Conservation (phyloP, 2,888 invertebrate species). For the Watsonalla cultraria region DNA sequence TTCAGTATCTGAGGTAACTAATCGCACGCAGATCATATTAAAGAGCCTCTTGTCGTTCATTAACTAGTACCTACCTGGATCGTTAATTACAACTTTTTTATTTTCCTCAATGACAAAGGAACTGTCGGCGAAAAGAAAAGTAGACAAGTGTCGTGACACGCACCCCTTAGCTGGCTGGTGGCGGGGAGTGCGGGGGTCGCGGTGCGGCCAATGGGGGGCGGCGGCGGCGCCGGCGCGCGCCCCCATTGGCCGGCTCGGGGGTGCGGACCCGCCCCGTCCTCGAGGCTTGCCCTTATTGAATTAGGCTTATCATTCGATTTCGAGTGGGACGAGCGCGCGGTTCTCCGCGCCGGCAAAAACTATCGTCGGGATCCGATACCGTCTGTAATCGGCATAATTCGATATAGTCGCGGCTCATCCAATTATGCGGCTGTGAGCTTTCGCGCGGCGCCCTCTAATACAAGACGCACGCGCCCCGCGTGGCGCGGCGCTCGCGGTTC, state of each 20-base stretch:
- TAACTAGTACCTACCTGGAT: conserved; percentile 74
- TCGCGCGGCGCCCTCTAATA: conserved; percentile 43
- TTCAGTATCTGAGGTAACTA: background rate
- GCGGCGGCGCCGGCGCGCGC: conserved; percentile 39
- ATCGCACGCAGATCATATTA: conserved; percentile 22
- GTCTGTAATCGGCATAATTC: conserved; percentile 76
- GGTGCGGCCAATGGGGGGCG: conserved; percentile 46
- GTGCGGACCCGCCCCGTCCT: conserved; percentile 73
- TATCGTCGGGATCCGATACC: conserved; percentile 67
- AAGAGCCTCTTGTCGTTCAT: conserved; percentile 62
- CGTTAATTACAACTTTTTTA: conserved; percentile 79
- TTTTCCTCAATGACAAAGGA: conserved; percentile 79
- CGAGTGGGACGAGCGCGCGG: conserved; percentile 75
- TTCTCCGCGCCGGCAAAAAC: conserved; percentile 65
- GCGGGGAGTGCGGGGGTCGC: conserved; percentile 47
- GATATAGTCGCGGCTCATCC: conserved; percentile 69
- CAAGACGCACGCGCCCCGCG: conserved; percentile 57
- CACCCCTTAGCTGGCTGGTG: conserved; percentile 57
- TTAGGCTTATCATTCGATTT: conserved; percentile 87
- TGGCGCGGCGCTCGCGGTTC: conserved; percentile 44
- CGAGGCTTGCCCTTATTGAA: conserved; percentile 84
- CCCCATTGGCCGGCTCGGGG: conserved; percentile 58
- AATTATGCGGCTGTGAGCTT: conserved; percentile 71
- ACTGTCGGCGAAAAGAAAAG: conserved; percentile 79
- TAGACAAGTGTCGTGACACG: conserved; percentile 79